Percentiles rank a stretch among this genome's conserved stretches.
Evolutionary conservation across 2,888 invertebrate genomes (phyloP).

Genomic region (Catotricha subobsoleta): DNA sequence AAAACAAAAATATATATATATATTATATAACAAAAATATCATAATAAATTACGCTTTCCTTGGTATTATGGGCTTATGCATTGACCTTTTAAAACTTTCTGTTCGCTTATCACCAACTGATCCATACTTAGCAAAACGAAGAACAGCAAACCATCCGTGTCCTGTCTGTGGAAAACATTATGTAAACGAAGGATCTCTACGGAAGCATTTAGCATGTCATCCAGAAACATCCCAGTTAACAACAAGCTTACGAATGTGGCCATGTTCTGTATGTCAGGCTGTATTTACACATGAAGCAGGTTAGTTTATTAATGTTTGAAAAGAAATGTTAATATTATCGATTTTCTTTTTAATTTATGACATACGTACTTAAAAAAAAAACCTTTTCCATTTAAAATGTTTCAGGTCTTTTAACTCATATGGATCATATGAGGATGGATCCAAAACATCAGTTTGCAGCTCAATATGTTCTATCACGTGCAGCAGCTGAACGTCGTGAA

Average conservation of each 20-base stretch:
- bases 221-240: conserved; percentile 77
- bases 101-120: conserved; percentile 33
- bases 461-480: conserved; percentile 77
- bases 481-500: conserved; percentile 78
- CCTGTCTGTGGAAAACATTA: conserved; percentile 92
- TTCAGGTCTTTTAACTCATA: conserved; percentile 75
- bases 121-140: conserved; percentile 80
- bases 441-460: conserved; percentile 92
- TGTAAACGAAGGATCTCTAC: conserved; percentile 81
- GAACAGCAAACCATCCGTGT: conserved; percentile 87
- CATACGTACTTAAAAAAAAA: conserved; percentile 10
- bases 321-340: conserved; percentile 7
- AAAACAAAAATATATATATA: too few species aligned
- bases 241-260: conserved; percentile 85
- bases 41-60: too few species aligned
- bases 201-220: conserved; percentile 86
- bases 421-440: conserved; percentile 95
- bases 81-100: conserved; percentile 20
- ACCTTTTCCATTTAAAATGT: conserved; percentile 1
- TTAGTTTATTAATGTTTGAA: conserved; percentile 34
- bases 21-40: too few species aligned
- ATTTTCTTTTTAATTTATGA: conserved; percentile 13
- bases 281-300: conserved; percentile 91
- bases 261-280: conserved; percentile 86
- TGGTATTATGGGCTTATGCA: too few species aligned